Evolutionary conservation across 2,888 invertebrate species (phyloP).

Genomic region (Orthosia cruda): DNA sequence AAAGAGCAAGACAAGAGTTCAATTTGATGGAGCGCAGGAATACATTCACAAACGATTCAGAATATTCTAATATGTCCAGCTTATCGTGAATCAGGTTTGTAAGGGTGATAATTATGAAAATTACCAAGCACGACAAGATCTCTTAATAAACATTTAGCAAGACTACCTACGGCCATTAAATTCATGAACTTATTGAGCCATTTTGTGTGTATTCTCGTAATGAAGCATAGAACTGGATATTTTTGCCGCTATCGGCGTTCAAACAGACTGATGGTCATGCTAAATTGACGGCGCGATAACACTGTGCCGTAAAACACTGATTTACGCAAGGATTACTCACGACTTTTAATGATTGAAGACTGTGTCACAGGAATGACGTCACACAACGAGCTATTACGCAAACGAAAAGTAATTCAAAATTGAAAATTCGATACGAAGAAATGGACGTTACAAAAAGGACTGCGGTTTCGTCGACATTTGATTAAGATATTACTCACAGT

Average conservation of each 20-base stretch:
- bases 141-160: constrained; percentile 71
- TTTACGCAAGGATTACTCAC: constrained; percentile 80
- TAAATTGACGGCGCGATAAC: constrained; percentile 80
- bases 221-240: constrained; percentile 62
- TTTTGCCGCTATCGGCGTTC: constrained; percentile 60
- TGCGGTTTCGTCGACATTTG: constrained; percentile 25
- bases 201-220: constrained; percentile 59
- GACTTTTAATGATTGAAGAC: constrained; percentile 67
- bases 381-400: constrained; percentile 38
- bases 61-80: constrained; percentile 62
- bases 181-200: constrained; percentile 68
- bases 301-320: constrained; percentile 77
- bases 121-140: constrained; percentile 69
- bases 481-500: constrained; percentile 28
- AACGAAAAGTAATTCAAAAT: constrained; percentile 52
- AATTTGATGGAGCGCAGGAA: constrained; percentile 53
- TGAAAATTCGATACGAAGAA: constrained; percentile 48
- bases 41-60: constrained; percentile 55
- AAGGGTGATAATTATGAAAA: constrained; percentile 71
- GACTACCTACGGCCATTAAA: constrained; percentile 65
- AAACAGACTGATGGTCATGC: constrained; percentile 76
- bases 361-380: constrained; percentile 62
- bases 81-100: constrained; percentile 67
- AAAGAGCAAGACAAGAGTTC: constrained; percentile 56
- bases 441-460: constrained; percentile 36